Evolutionary conservation across 1,140 invertebrate species (phyloP).

Genomic region (Sitophilus oryzae): DNA sequence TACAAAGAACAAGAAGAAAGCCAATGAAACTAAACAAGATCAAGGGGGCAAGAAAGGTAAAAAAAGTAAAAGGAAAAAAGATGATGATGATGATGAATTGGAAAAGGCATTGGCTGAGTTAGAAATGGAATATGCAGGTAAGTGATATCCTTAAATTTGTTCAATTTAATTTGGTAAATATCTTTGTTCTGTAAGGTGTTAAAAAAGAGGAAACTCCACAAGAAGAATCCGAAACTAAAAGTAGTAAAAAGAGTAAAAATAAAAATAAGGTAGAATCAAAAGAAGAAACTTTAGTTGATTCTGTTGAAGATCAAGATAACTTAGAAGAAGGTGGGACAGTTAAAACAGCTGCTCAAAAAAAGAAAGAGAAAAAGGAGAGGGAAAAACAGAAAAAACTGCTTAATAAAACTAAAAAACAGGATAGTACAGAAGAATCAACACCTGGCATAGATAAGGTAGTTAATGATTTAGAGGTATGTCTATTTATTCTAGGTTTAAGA

Average conservation of each 20-base stretch:
- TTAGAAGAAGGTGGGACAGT: constrained; percentile 57
- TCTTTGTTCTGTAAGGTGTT: constrained; percentile 6
- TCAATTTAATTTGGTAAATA: constrained; percentile 1
- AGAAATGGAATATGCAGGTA: constrained; percentile 64
- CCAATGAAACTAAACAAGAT: constrained; percentile 47
- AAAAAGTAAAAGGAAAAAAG: constrained; percentile 65
- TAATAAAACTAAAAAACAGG: constrained; percentile 46
- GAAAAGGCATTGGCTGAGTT: constrained; percentile 78
- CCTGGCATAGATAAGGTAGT: background rate
- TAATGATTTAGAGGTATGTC: background rate
- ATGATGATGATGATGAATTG: constrained; percentile 78
- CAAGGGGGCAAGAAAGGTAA: constrained; percentile 58
- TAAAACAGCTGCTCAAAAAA: constrained; percentile 79
- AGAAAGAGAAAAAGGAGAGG: constrained; percentile 80
- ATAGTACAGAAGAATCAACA: constrained; percentile 32
- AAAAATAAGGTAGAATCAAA: constrained; percentile 23
- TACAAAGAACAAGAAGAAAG: constrained; percentile 50
- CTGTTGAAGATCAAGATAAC: constrained; percentile 44
- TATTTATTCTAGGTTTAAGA: no score
- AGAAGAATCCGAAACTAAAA: constrained; percentile 18
- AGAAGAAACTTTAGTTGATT: constrained; percentile 29
- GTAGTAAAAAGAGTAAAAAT: constrained; percentile 18
- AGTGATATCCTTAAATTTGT: constrained; percentile 20
- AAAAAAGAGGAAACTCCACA: constrained; percentile 28
- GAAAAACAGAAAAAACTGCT: constrained; percentile 70